Conservation (phyloP, 2,113 vertebrate species). For the Sterna hirundo region DNA sequence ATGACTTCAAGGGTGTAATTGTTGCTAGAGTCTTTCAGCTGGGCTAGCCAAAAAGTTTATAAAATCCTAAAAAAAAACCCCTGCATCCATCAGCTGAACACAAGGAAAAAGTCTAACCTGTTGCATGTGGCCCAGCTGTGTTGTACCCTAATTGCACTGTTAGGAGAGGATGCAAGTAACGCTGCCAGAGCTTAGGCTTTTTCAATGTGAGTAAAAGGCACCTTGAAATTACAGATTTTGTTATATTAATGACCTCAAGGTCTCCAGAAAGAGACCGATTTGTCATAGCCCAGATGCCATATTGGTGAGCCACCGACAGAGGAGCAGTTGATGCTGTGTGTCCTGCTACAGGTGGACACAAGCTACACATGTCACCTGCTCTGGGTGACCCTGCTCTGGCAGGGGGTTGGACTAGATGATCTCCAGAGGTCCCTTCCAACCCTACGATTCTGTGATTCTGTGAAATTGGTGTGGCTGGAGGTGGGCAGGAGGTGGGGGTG, state of each 20-base stretch:
- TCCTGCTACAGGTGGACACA: background rate
- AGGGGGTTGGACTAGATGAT: too few relatives aligned
- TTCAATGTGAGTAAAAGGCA: background rate
- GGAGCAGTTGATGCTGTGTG: background rate
- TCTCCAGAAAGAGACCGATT: background rate
- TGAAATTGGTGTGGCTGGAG: background rate
- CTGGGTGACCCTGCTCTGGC: too few relatives aligned
- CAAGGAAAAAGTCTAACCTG: background rate
- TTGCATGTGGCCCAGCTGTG: fast-evolving
- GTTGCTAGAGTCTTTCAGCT: background rate
- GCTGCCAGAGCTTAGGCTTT: background rate
- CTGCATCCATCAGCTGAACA: background rate
- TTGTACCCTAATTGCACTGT: too few relatives aligned
- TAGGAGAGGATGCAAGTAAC: background rate
- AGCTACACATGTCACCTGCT: too few relatives aligned
- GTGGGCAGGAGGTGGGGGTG: too few relatives aligned
- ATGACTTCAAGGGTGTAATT: background rate
- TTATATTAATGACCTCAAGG: background rate
- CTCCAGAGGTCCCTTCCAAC: too few relatives aligned
- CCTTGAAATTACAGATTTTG: background rate
- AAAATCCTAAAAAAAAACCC: background rate
- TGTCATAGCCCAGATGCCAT: background rate
- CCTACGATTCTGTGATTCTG: too few relatives aligned
- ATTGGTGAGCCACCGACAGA: background rate
- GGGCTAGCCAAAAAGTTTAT: background rate